phyloP scores from a whole-genome alignment of 2,113 vertebrate species.

The Coptodon rendalli region DNA sequence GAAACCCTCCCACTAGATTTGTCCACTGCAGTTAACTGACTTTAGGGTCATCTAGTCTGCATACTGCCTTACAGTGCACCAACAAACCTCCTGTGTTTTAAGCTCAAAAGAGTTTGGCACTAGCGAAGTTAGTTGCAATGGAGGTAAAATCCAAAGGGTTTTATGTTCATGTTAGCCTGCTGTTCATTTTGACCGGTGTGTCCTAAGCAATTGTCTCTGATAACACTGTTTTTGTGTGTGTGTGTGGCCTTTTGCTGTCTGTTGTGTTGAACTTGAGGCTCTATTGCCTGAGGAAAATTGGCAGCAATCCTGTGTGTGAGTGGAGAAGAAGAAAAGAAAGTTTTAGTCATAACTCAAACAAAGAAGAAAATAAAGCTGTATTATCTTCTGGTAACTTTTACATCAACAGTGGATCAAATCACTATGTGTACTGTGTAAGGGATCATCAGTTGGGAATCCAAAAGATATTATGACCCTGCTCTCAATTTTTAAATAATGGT shows the following conservation, averaged over 20 bases:
- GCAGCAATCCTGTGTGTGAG: neutral
- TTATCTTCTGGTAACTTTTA: neutral
- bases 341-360: neutral
- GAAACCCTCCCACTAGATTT: conserved; percentile 22
- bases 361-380: neutral
- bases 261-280: neutral
- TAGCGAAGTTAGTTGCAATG: neutral
- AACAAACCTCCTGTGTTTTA: neutral
- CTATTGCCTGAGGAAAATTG: neutral
- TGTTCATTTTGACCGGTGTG: neutral
- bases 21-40: neutral
- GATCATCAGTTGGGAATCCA: neutral
- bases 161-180: neutral
- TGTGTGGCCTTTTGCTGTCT: neutral
- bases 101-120: neutral
- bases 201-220: neutral
- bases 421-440: neutral
- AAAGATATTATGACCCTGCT: neutral
- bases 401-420: neutral
- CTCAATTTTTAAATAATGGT: neutral
- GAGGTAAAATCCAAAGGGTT: neutral
- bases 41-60: neutral
- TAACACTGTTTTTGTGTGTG: neutral
- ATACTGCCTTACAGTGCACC: neutral
- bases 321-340: neutral